These are phyloP conservation scores for Cantharis nigra DNA, from an alignment of 2,888 invertebrate genomes.

Conservation along the genomic window DNA sequence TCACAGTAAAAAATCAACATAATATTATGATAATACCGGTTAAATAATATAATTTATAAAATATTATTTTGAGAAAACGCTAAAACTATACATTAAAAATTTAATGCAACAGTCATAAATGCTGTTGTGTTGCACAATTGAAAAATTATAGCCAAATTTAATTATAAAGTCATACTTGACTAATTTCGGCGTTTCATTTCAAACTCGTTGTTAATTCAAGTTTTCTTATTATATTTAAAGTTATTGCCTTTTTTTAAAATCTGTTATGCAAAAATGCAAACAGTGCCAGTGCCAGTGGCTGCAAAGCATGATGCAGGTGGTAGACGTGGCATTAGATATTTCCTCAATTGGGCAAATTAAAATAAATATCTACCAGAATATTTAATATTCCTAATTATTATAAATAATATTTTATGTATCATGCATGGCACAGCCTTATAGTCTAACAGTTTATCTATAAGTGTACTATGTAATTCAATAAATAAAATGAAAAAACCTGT, in stretches of 20 bases:
- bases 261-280: not conserved
- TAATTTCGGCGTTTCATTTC: no score
- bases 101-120: not conserved
- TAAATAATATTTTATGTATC: not conserved
- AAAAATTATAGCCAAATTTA: not conserved
- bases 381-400: not conserved
- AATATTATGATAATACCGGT: not conserved
- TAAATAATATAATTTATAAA: not conserved
- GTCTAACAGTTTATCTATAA: not conserved
- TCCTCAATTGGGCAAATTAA: not conserved
- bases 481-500: not conserved
- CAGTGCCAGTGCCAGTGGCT: no score
- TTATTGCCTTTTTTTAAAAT: not conserved
- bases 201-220: no score
- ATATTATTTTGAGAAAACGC: not conserved
- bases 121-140: not conserved
- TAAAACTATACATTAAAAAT: not conserved
- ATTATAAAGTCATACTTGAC: no score
- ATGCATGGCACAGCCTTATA: not conserved
- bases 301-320: not conserved
- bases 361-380: not conserved
- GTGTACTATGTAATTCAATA: not conserved
- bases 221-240: no score
- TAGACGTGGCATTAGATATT: not conserved
- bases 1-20: not conserved